These are phyloP conservation scores for Sinopyrophorus schimmeli DNA, from an alignment of 2,888 invertebrate genomes.

Conservation along the genomic window DNA sequence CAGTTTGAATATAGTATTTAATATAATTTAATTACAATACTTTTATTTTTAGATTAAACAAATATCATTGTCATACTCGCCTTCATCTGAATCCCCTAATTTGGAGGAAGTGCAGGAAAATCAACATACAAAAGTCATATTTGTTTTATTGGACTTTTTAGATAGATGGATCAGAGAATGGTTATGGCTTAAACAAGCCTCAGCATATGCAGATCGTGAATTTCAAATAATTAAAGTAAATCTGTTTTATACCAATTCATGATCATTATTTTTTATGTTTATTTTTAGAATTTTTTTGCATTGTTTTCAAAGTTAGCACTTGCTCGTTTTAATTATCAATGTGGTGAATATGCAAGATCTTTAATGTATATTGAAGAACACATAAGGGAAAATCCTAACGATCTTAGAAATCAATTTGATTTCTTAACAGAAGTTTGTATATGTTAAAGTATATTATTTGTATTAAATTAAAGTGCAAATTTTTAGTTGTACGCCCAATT, in stretches of 20 bases:
- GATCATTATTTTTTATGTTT: background rate
- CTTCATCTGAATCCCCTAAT: constrained; percentile 20
- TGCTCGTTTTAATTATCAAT: constrained; percentile 73
- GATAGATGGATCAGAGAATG: constrained; percentile 74
- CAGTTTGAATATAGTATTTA: no score
- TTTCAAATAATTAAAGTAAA: constrained; percentile 42
- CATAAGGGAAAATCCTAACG: constrained; percentile 62
- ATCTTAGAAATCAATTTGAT: constrained; percentile 64
- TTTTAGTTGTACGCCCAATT: constrained; percentile 79
- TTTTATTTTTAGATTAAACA: constrained; percentile 4
- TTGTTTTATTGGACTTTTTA: constrained; percentile 74
- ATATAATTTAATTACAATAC: no score
- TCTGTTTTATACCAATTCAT: background rate
- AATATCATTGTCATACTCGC: background rate
- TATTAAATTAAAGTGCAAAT: constrained; percentile 1
- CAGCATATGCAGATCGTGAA: constrained; percentile 41
- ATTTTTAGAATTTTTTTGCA: constrained; percentile 37
- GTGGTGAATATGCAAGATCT: constrained; percentile 75
- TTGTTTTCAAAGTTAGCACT: constrained; percentile 62
- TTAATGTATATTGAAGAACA: constrained; percentile 76
- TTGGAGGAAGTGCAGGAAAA: constrained; percentile 51
- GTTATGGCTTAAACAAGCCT: constrained; percentile 51
- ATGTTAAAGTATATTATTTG: constrained; percentile 29
- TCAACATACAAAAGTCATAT: constrained; percentile 70
- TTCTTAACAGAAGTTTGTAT: constrained; percentile 61